Percentiles rank a stretch among this genome's conserved stretches.
phyloP scores from a whole-genome alignment of 2,797 vertebrate genomes.

The Nannoperca australis region DNA sequence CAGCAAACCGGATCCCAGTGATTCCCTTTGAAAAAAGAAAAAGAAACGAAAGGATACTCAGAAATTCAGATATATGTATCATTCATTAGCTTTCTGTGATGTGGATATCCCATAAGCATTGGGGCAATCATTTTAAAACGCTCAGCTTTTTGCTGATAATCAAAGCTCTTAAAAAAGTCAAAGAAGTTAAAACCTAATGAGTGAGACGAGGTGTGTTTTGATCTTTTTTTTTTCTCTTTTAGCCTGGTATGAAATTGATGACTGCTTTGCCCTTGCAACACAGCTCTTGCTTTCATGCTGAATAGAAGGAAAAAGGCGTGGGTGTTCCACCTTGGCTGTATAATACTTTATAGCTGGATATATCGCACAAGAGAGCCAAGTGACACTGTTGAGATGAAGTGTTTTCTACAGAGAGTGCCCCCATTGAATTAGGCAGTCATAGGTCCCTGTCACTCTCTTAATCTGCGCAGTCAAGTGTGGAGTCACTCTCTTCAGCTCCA shows the following conservation, averaged over 20 bases:
- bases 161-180: slow-evolving; percentile 75
- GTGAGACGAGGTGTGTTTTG: slow-evolving; percentile 67
- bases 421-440: slow-evolving; percentile 83
- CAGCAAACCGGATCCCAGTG: slow-evolving; percentile 94
- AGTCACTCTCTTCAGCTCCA: slow-evolving; percentile 78
- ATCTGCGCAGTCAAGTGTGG: slow-evolving; percentile 82
- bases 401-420: slow-evolving; percentile 74
- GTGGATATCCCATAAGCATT: slow-evolving; percentile 61
- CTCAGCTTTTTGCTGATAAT: slow-evolving; percentile 70
- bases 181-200: slow-evolving; percentile 72
- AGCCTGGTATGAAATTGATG: slow-evolving; percentile 47
- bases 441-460: slow-evolving; percentile 82
- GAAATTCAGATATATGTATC: slow-evolving; percentile 78
- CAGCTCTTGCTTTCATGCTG: slow-evolving; percentile 53
- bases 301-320: slow-evolving; percentile 49
- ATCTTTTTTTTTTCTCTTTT: slow-evolving; percentile 47
- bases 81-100: slow-evolving; percentile 75
- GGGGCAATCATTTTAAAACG: slow-evolving; percentile 65
- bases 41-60: slow-evolving; percentile 61
- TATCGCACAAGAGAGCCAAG: slow-evolving; percentile 67
- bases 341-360: slow-evolving; percentile 63
- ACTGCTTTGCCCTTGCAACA: slow-evolving; percentile 40
- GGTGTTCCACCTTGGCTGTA: slow-evolving; percentile 43
- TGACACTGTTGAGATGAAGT: slow-evolving; percentile 75
- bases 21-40: slow-evolving; percentile 89